Evolutionary conservation across 2,113 vertebrate species (phyloP), one percentile per base, ranked within the genome.

Genomic region (Columba livia): DNA sequence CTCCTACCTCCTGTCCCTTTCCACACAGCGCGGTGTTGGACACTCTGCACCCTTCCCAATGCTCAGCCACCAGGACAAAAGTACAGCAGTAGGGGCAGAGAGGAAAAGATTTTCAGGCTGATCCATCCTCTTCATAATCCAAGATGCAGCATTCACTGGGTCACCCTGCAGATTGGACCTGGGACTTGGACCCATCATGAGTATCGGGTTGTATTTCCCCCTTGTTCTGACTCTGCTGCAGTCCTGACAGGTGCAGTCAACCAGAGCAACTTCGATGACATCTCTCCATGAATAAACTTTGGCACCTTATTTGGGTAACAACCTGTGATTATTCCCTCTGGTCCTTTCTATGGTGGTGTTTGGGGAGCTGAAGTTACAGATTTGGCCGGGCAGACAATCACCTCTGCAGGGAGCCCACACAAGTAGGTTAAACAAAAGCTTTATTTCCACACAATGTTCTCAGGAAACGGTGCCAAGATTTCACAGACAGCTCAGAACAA

Each of bases 351-450:
- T 40, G 57, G 75, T 53, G 56, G 64, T 56, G 70, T 57, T 72
- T 75, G 81, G 44, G 61, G 53, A 94, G 65, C 44, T 71, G 23
- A 44, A 91, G 73, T 77, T 89, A 61, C 48, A 69, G 66, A 77
- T 88, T 40, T 79, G 87, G 40, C 74, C 26, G 6, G 11, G 61
- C 53, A 93, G 86, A 44, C 53, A 72, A 79, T 72, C 65, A 79
- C 44, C 79, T 93, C 94, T 5, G 11, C 93, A 91, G 81, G 89
- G 85, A 96, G 89, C 93, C 94, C 96, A 97, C 95, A 97, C 94
- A 96, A 95, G 91, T 79, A 91, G 93, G 89, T 96, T 96, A 94
- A 96, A 95, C 87, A 96, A 96, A 94, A 89, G 78, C 84, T 92
- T 77, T 69, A 66, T 89, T 96, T 96, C 89, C 84, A 89, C 83